Evolutionary conservation across 1,140 invertebrate genomes (phyloP).

Genomic region (Nomia melanderi): DNA sequence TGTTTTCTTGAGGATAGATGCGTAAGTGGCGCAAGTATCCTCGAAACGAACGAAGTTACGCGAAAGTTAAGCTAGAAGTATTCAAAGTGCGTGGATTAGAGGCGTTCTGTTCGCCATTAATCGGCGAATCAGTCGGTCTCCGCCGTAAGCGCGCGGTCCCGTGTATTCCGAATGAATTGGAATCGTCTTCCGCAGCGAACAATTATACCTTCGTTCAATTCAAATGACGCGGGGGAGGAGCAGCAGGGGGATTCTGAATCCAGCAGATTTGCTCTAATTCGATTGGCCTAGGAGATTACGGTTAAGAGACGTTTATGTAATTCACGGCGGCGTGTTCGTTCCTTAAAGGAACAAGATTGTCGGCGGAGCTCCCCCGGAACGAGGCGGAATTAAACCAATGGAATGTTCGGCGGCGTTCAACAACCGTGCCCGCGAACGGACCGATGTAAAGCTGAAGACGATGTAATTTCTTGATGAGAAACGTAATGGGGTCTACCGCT

Average conservation of each 20-base stretch:
- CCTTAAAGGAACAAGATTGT: slow-evolving; percentile 40
- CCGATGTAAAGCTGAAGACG: slow-evolving; percentile 2
- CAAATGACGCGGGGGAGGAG: no score
- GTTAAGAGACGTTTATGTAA: slow-evolving; percentile 50
- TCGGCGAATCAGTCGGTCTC: background rate
- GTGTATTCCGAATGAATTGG: background rate
- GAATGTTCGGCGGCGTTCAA: background rate
- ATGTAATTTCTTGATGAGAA: slow-evolving; percentile 20
- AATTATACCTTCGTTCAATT: background rate
- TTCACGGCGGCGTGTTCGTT: slow-evolving; percentile 50
- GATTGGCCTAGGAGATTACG: slow-evolving; percentile 50
- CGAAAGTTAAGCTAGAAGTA: no score
- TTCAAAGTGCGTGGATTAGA: no score
- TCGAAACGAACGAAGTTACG: no score
- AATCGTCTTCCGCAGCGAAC: background rate
- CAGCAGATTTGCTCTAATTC: slow-evolving; percentile 48
- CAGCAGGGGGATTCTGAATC: slow-evolving; percentile 24
- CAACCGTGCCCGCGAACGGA: background rate
- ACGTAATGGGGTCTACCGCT: background rate
- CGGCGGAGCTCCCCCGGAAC: slow-evolving; percentile 12
- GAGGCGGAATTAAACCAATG: slow-evolving; percentile 43
- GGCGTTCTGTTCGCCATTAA: no score
- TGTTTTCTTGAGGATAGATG: no score
- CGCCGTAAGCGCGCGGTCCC: background rate
- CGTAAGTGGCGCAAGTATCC: no score